phyloP scores from a whole-genome alignment of 2,888 invertebrate species.

The Eurytoma californica region DNA sequence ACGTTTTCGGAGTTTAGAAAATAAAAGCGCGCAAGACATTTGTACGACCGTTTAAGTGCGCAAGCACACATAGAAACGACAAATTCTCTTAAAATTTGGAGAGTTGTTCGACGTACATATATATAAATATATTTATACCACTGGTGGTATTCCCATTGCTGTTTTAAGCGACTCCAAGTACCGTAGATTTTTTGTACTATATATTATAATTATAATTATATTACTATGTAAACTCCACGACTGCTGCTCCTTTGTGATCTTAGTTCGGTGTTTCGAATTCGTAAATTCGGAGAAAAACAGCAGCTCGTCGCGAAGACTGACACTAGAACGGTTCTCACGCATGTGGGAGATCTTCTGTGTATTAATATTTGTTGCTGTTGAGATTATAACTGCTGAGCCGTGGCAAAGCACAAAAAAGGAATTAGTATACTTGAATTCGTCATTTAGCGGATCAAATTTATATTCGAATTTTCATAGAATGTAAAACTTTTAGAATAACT shows the following conservation, averaged over 20 bases:
- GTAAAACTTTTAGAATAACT: neutral
- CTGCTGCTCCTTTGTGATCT: constrained; percentile 55
- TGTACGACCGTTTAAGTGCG: constrained; percentile 31
- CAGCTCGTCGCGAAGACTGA: constrained; percentile 56
- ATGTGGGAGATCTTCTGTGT: constrained; percentile 30
- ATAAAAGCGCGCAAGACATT: constrained; percentile 34
- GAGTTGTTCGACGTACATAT: constrained; percentile 27
- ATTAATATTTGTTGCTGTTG: constrained; percentile 55
- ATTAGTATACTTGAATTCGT: constrained; percentile 11
- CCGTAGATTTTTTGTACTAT: constrained; percentile 55
- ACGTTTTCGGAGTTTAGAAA: constrained; percentile 45
- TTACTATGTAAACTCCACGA: constrained; percentile 45
- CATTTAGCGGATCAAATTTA: constrained; percentile 21
- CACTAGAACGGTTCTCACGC: constrained; percentile 26
- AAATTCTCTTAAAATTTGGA: constrained; percentile 10
- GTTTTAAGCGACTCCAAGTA: constrained; percentile 53
- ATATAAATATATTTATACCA: constrained; percentile 46
- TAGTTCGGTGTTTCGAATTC: constrained; percentile 48
- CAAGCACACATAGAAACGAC: constrained; percentile 19
- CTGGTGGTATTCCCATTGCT: constrained; percentile 56
- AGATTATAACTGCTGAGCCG: constrained; percentile 47
- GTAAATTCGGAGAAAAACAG: constrained; percentile 47
- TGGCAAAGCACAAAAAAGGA: constrained; percentile 19
- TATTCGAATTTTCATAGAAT: constrained; percentile 2
- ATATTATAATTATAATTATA: constrained; percentile 47